Evolutionary conservation across 2,113 vertebrate genomes (phyloP).

Genomic region (Meles meles): DNA sequence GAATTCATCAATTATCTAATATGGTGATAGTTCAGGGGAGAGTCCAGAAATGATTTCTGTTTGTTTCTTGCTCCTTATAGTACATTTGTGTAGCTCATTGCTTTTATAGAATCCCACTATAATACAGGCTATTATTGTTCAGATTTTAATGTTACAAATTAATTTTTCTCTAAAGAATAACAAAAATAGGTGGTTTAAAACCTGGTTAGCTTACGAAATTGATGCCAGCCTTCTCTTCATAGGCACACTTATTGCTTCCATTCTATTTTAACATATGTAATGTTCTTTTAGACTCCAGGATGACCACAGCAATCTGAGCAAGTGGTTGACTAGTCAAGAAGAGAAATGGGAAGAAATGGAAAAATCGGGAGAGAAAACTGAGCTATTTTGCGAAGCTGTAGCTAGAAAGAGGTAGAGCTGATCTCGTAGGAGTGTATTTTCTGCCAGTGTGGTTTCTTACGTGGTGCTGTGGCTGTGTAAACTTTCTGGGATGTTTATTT

Average conservation of each 20-base stretch:
- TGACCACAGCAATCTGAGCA: constrained; percentile 64
- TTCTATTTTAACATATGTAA: background rate
- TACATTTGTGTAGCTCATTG: background rate
- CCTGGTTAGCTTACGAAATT: background rate
- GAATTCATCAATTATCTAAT: background rate
- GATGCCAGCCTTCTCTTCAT: background rate
- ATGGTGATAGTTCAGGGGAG: background rate
- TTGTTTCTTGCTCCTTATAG: background rate
- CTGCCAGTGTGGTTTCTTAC: background rate
- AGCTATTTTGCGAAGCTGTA: constrained; percentile 68
- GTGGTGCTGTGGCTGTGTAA: background rate
- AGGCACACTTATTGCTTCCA: background rate
- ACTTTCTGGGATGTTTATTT: constrained; percentile 31
- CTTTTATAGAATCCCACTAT: background rate
- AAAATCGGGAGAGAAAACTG: constrained; percentile 59
- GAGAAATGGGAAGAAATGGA: constrained; percentile 71
- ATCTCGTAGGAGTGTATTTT: background rate
- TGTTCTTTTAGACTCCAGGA: constrained; percentile 78
- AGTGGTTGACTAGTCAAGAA: constrained; percentile 80
- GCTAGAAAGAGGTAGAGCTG: constrained; percentile 77
- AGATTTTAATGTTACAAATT: constrained; percentile 11
- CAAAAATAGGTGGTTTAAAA: background rate
- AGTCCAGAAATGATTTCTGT: background rate
- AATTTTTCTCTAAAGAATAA: background rate
- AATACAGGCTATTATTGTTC: background rate